Evolutionary conservation across 2,797 vertebrate species (phyloP).

Genomic region (Podarcis lilfordi): DNA sequence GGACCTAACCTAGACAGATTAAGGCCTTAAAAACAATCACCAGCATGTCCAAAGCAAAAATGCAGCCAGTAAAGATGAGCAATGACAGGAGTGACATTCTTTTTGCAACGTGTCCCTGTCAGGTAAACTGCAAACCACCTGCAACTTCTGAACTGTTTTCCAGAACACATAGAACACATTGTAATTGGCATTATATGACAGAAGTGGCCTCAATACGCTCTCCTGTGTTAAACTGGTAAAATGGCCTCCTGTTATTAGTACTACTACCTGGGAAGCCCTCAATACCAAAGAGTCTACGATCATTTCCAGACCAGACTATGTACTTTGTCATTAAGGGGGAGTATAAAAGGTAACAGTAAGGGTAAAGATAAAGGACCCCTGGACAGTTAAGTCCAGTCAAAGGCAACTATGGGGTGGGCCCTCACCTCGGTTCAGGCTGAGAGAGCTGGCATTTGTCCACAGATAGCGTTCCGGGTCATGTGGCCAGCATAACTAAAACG

Average conservation of each 20-base stretch:
- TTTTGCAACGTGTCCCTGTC: neutral
- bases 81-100: neutral
- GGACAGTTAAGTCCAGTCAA: too few species aligned
- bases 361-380: too few species aligned
- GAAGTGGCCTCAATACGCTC: neutral
- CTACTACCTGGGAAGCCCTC: neutral
- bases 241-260: neutral
- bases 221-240: neutral
- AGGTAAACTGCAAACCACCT: neutral
- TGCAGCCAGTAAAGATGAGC: neutral
- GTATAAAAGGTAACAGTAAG: too few species aligned
- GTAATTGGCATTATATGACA: neutral
- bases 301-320: too few species aligned
- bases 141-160: neutral
- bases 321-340: neutral
- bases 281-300: neutral
- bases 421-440: too few species aligned
- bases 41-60: neutral
- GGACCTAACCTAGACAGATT: neutral
- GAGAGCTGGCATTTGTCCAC: too few species aligned
- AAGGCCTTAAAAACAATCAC: neutral
- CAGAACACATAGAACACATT: neutral
- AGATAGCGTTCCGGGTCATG: too few species aligned
- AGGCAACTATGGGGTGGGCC: too few species aligned
- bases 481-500: too few species aligned